Base-by-base conservation (phyloP, 2,888 invertebrate genomes). In the Caenorhabditis parvicauda region DNA sequence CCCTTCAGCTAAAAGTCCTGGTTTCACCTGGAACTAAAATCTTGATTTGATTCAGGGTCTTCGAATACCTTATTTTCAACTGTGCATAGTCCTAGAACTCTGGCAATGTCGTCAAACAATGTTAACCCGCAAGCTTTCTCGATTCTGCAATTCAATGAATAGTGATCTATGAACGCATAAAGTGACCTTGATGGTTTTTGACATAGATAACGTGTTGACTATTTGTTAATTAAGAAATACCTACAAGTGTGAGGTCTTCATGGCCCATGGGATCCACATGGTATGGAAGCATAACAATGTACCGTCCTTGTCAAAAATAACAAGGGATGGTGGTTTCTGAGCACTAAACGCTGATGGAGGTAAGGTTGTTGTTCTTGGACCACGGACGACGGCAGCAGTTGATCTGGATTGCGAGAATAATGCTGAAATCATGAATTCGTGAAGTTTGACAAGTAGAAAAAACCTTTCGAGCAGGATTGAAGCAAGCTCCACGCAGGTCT, bases 271-370 rank as follows among this genome's bases (percentile, higher is more conserved):
- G 28, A 81, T 77, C 83, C 83, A 84, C 83, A 84, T 83, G 32
- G 82, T 76, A 60, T 84, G 82, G 68, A 83, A 84, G 59, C 84
- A 84, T 29, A 84, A 82, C 25, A 84, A 78, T 2, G 84, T 84
- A 3, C 84, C 84, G 72, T 84, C 84, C 67, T 84, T 84, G 73
- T 84, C 84, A 68, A 84, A 84, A 43, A 84, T 83, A 12, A 84
- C 83, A n/a, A 81, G 56, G 24, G 74, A 49, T 22, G 63, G 63
- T 7, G 58, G 19, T 6, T 54, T 49, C 9, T 54, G 35, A 32
- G 35, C n/a, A 1, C 48, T 39, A 1, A 52, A 29, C 9, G 54
- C 42, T 6, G 54, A 38, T 14, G 61, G 39, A 21, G 54, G 35
- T n/a, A 54, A 39, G 37, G 54, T 41, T 28, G 51, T 44, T 39